phyloP scores from a whole-genome alignment of 2,888 invertebrate genomes.

The Sphinx pinastri region DNA sequence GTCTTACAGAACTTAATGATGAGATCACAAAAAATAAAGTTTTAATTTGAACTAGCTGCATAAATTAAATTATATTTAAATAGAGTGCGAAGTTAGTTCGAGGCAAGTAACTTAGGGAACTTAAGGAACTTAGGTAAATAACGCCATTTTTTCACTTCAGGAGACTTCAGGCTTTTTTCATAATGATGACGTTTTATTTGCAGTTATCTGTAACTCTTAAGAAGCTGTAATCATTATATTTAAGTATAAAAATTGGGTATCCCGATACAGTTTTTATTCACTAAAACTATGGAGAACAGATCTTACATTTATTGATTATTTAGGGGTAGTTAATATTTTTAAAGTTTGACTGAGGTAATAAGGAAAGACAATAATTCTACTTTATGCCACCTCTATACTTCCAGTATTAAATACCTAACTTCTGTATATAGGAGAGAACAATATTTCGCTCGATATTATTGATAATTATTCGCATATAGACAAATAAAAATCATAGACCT shows the following conservation, averaged over 20 bases:
- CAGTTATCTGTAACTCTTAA: background rate
- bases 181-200: background rate
- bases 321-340: no score
- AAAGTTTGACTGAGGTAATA: no score
- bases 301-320: no score
- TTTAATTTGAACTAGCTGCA: slow-evolving; percentile 28
- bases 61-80: slow-evolving; percentile 25
- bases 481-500: background rate
- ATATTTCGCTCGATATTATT: no score
- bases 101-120: background rate
- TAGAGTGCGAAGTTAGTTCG: slow-evolving; percentile 21
- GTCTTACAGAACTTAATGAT: slow-evolving; percentile 28
- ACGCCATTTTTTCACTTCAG: background rate
- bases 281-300: no score
- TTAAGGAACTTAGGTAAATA: slow-evolving; percentile 10
- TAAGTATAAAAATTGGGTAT: no score
- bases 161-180: background rate
- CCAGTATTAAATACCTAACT: no score
- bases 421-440: no score
- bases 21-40: slow-evolving; percentile 29
- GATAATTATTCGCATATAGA: no score
- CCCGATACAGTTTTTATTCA: no score
- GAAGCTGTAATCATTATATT: background rate
- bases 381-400: no score
- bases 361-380: no score